These are phyloP conservation scores for Branchellion lobata DNA, from an alignment of 2,888 invertebrate genomes.

Conservation along the genomic window DNA sequence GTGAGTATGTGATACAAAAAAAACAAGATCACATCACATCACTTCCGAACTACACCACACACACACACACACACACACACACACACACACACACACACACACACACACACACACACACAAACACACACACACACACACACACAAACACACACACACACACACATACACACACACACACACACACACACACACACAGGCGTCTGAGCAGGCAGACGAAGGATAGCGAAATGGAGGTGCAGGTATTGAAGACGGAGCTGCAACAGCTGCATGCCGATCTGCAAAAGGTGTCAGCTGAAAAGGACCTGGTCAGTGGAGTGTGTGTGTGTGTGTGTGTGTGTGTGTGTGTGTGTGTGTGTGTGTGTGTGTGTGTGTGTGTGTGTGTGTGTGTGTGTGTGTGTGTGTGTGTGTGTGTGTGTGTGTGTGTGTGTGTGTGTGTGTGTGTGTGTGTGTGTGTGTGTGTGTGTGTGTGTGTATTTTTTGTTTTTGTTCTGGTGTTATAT, in stretches of 20 bases:
- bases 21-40: too few relatives aligned
- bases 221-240: not conserved
- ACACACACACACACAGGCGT: not conserved
- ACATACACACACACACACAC: not conserved
- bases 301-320: slow-evolving; percentile 17
- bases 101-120: not conserved
- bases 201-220: not conserved
- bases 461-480: slow-evolving; percentile 11
- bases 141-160: not conserved
- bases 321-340: slow-evolving; percentile 18
- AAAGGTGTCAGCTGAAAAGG: slow-evolving; percentile 39
- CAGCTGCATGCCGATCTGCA: slow-evolving; percentile 6
- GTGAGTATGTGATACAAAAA: too few relatives aligned
- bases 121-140: not conserved
- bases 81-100: not conserved
- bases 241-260: not conserved
- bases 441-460: slow-evolving; percentile 37
- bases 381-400: slow-evolving; percentile 33
- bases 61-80: too few relatives aligned
- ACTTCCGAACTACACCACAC: too few relatives aligned
- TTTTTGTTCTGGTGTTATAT: too few relatives aligned
- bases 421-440: slow-evolving; percentile 39
- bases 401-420: slow-evolving; percentile 30
- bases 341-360: slow-evolving; percentile 37
- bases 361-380: slow-evolving; percentile 28